These are phyloP conservation scores for Sebastes schlegelii DNA, from an alignment of 2,113 vertebrate genomes.

Conservation along the genomic window DNA sequence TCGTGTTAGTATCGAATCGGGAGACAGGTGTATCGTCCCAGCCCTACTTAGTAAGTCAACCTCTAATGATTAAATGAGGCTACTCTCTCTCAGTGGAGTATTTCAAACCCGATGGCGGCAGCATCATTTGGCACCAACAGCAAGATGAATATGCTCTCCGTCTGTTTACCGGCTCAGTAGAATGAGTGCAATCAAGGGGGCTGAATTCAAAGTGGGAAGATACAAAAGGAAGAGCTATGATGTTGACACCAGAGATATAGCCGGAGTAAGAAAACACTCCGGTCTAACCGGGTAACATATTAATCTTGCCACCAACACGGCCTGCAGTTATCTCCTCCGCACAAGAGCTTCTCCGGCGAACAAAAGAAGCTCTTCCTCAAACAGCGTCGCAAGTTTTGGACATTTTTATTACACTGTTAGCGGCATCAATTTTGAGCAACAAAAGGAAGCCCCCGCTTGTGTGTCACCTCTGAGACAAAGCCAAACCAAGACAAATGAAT, in stretches of 20 bases:
- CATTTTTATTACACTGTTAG: constrained; percentile 81
- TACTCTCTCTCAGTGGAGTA: constrained; percentile 36
- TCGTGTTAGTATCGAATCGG: no score
- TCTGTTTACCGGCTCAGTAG: constrained; percentile 62
- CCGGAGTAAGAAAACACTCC: constrained; percentile 53
- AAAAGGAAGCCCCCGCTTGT: constrained; percentile 72
- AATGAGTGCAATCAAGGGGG: constrained; percentile 41
- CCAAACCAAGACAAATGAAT: constrained; percentile 84
- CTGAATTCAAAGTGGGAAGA: constrained; percentile 33
- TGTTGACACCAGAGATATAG: constrained; percentile 73
- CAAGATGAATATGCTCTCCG: constrained; percentile 61
- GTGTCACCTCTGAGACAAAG: constrained; percentile 81
- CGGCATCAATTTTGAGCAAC: constrained; percentile 78
- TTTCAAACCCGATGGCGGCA: constrained; percentile 59
- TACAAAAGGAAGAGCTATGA: constrained; percentile 61
- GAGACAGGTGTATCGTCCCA: constrained; percentile 33
- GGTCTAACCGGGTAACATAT: constrained; percentile 65
- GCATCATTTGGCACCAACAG: constrained; percentile 45
- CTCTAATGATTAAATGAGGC: constrained; percentile 75
- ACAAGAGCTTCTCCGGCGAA: constrained; percentile 64
- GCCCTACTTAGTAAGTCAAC: constrained; percentile 65
- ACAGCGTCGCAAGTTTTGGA: constrained; percentile 66
- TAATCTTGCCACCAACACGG: constrained; percentile 75
- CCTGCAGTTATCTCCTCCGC: constrained; percentile 73
- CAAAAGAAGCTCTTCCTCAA: constrained; percentile 75